Percentiles rank a stretch among this genome's conserved stretches.
These are phyloP conservation scores for Lagopus muta DNA, from an alignment of 2,113 vertebrate species.

Conservation along the genomic window DNA sequence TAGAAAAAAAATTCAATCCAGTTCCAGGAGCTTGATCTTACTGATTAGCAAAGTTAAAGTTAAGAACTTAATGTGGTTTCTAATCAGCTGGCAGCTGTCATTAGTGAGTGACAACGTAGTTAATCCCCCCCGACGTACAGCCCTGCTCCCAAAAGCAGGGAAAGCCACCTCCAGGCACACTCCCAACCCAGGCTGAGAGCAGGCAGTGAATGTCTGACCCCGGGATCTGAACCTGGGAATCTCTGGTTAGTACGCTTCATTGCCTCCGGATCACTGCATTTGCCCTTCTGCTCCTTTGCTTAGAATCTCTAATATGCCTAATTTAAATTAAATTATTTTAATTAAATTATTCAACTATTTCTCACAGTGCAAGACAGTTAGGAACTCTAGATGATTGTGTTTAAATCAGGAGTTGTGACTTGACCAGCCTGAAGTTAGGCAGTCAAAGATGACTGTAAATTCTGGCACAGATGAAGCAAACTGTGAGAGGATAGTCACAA, in stretches of 20 bases:
- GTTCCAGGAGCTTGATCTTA: conserved; percentile 38
- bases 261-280: not conserved
- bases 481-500: not conserved
- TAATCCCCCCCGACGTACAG: conserved; percentile 1
- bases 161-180: conserved; percentile 8
- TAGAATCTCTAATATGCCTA: conserved; percentile 14
- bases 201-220: not conserved
- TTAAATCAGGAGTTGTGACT: not conserved
- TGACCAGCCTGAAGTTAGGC: not conserved
- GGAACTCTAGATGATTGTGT: not conserved
- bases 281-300: conserved; percentile 29
- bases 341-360: conserved; percentile 12
- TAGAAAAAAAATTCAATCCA: fast-evolving
- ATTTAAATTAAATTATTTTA: conserved; percentile 41
- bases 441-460: not conserved
- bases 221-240: conserved; percentile 24
- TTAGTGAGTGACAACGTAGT: conserved; percentile 53
- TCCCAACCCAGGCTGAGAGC: not conserved
- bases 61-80: conserved; percentile 52
- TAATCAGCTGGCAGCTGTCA: conserved; percentile 62
- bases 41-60: conserved; percentile 53
- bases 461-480: not conserved
- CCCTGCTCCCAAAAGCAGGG: not conserved
- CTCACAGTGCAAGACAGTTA: not conserved
- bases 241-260: conserved; percentile 35